Percentiles rank a stretch among this genome's conserved stretches.
Evolutionary conservation across 2,113 vertebrate species (phyloP).

Genomic region (Polyodon spathula): DNA sequence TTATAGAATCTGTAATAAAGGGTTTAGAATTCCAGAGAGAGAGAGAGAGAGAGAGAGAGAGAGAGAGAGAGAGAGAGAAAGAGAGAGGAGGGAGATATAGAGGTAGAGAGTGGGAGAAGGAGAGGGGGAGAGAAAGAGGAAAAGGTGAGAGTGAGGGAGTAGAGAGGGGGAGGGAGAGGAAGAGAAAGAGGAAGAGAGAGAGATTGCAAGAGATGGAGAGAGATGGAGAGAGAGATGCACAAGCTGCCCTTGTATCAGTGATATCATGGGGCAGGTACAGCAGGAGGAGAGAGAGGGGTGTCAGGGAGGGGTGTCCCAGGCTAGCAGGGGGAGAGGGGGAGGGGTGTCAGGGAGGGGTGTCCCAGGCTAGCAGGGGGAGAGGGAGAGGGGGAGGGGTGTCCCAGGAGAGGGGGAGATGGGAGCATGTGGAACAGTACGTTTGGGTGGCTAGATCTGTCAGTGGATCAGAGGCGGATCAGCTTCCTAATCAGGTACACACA

Average conservation of each 20-base stretch:
- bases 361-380: too few relatives aligned
- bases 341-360: too few relatives aligned
- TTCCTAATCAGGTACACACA: too few relatives aligned
- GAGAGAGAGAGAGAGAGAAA: neutral
- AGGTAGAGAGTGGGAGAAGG: neutral
- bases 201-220: constrained; percentile 55
- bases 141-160: constrained; percentile 17
- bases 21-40: neutral
- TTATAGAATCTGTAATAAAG: neutral
- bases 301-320: too few relatives aligned
- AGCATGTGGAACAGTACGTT: too few relatives aligned
- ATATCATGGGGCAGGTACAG: constrained; percentile 4
- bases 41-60: constrained; percentile 13
- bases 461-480: too few relatives aligned
- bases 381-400: too few relatives aligned
- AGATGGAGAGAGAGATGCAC: constrained; percentile 38
- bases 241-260: too few relatives aligned
- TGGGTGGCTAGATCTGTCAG: too few relatives aligned
- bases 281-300: constrained; percentile 7
- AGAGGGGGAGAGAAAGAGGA: neutral
- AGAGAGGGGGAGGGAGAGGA: constrained; percentile 28
- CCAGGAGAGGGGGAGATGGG: too few relatives aligned
- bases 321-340: too few relatives aligned
- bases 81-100: neutral
- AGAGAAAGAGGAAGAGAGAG: too few relatives aligned